These are phyloP conservation scores for Perdita meconis DNA, from an alignment of 2,888 invertebrate species.

Conservation along the genomic window DNA sequence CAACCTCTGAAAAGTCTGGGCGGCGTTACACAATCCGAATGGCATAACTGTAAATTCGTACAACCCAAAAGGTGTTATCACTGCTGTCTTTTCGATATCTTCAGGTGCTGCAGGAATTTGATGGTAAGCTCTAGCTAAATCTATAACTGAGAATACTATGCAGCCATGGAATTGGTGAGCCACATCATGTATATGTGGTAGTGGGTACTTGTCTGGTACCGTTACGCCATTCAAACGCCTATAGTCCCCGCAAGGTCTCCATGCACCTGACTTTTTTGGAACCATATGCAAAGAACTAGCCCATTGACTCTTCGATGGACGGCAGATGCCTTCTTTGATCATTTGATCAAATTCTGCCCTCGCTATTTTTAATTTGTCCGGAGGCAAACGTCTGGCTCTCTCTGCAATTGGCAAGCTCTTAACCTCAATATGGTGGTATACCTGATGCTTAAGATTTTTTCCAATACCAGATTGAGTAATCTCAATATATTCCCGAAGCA, in stretches of 20 bases:
- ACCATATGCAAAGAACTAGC: slow-evolving; percentile 2
- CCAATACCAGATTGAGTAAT: too few species aligned
- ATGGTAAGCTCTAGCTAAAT: neutral
- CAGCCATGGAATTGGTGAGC: neutral
- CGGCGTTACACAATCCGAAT: neutral
- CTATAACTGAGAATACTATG: neutral
- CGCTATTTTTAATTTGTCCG: too few species aligned
- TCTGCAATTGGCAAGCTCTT: too few species aligned
- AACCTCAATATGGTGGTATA: too few species aligned
- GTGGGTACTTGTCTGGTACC: too few species aligned
- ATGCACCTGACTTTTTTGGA: neutral
- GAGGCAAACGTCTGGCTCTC: neutral
- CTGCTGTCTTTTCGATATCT: too few species aligned
- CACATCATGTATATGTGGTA: too few species aligned
- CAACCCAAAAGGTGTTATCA: neutral
- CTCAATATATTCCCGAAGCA: too few species aligned
- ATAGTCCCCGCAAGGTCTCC: too few species aligned
- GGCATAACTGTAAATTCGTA: too few species aligned
- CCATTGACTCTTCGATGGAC: neutral
- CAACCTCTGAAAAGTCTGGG: neutral
- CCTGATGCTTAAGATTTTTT: too few species aligned
- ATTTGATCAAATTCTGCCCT: neutral
- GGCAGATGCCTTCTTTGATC: neutral
- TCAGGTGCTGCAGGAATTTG: neutral
- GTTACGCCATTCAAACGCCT: too few species aligned